A percentile compares a stretch with the other conserved stretches of the same genome.
Conservation (phyloP, 2,113 vertebrate genomes). For the Anas platyrhynchos region DNA sequence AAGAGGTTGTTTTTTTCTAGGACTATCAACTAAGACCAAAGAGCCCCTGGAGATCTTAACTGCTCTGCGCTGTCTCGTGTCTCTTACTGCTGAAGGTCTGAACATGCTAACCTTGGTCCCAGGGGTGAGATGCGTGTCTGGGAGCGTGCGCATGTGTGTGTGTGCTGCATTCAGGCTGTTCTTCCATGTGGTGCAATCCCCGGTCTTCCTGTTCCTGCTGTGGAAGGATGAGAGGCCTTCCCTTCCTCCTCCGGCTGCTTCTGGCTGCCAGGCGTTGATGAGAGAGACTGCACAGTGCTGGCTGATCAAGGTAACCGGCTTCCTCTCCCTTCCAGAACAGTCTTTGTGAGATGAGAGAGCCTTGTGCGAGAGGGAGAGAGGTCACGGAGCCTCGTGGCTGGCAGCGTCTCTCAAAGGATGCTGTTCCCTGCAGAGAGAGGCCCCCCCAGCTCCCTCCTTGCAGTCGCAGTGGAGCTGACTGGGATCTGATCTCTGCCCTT, state of each 20-base stretch:
- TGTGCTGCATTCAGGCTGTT: conserved; percentile 19
- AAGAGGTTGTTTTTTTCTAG: conserved; percentile 45
- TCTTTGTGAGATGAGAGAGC: neutral
- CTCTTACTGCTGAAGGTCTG: conserved; percentile 55
- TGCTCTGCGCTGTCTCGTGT: conserved; percentile 29
- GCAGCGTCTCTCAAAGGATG: neutral
- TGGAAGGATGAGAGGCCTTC: conserved; percentile 57
- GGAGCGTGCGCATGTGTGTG: neutral
- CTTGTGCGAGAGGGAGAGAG: neutral
- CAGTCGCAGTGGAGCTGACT: fast-evolving
- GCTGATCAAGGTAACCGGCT: neutral
- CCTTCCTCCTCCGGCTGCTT: conserved; percentile 24
- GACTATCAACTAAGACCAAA: conserved; percentile 70
- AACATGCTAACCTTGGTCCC: conserved; percentile 44
- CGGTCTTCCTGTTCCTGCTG: conserved; percentile 57
- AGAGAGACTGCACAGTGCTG: conserved; percentile 22
- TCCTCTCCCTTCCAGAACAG: conserved; percentile 45
- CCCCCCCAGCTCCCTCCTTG: neutral
- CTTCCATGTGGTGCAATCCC: conserved; percentile 59
- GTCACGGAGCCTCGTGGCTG: neutral
- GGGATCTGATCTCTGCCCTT: conserved; percentile 1
- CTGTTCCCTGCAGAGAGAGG: neutral
- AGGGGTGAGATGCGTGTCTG: conserved; percentile 46
- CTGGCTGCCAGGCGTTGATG: conserved; percentile 25
- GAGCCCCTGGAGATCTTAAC: conserved; percentile 64